Conservation (phyloP, 1,140 invertebrate genomes). For the Drosophila seguyi region DNA sequence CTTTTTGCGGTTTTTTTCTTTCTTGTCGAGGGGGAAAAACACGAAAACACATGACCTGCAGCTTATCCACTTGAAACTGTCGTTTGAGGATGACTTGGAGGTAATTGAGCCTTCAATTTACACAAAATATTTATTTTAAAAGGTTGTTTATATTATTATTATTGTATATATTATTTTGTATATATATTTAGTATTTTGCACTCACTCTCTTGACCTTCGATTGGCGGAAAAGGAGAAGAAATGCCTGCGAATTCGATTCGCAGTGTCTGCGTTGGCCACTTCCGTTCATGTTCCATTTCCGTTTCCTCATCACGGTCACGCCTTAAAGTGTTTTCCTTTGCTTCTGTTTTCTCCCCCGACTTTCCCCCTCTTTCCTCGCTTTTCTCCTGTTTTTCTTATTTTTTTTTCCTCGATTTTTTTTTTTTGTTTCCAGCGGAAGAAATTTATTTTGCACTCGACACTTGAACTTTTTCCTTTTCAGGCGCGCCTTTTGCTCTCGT, state of each 20-base stretch:
- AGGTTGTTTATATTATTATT: not conserved
- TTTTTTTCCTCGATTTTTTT: not conserved
- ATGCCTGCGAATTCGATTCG: not conserved
- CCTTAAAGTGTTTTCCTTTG: conserved; percentile 37
- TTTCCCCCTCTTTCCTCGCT: no score
- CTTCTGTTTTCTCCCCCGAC: not conserved
- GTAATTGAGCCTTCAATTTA: not conserved
- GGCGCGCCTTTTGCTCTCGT: conserved; percentile 22
- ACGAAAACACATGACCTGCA: not conserved
- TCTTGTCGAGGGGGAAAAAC: not conserved
- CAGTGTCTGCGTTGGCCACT: not conserved
- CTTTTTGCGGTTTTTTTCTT: not conserved
- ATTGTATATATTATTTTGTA: not conserved
- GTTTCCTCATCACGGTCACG: conserved; percentile 61
- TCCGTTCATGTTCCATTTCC: conserved; percentile 77
- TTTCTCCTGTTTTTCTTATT: not conserved
- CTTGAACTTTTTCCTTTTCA: conserved; percentile 55
- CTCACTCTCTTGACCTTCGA: not conserved
- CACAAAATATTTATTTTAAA: not conserved
- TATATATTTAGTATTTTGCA: not conserved
- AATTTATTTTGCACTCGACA: conserved; percentile 71
- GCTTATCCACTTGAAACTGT: conserved; percentile 15
- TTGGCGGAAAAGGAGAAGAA: not conserved
- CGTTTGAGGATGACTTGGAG: not conserved
- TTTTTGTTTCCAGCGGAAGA: conserved; percentile 30